A percentile compares a stretch with the other conserved stretches of the same genome.
These are phyloP conservation scores for Cerastis leucographa DNA, from an alignment of 2,888 invertebrate genomes.

Conservation along the genomic window DNA sequence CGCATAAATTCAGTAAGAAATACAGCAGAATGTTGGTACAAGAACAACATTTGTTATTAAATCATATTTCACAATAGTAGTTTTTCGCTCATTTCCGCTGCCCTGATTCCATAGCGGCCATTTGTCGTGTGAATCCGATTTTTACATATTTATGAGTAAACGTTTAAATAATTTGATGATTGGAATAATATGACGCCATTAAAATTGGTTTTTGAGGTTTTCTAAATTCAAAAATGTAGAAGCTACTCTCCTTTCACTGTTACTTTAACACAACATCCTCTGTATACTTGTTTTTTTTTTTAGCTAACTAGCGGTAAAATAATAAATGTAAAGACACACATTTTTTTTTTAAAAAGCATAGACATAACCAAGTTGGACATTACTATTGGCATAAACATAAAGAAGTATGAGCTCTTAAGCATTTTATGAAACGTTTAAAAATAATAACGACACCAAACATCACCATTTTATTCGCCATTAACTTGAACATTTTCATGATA, in stretches of 20 bases:
- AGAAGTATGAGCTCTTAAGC: constrained; percentile 3
- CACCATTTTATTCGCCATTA: constrained; percentile 52
- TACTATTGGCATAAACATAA: neutral
- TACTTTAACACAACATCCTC: neutral
- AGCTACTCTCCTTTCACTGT: no score
- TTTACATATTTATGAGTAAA: constrained; percentile 30
- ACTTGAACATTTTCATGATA: constrained; percentile 44
- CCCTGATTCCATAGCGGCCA: constrained; percentile 31
- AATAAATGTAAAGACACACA: neutral
- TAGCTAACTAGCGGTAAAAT: neutral
- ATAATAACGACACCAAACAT: constrained; percentile 41
- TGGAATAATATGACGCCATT: constrained; percentile 3
- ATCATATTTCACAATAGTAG: constrained; percentile 52
- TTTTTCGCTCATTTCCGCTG: constrained; percentile 30
- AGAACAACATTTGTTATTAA: constrained; percentile 45
- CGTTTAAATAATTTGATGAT: constrained; percentile 15
- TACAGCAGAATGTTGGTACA: constrained; percentile 18
- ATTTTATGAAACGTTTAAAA: constrained; percentile 29
- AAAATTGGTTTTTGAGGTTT: neutral
- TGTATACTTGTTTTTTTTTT: neutral
- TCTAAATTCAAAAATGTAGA: neutral
- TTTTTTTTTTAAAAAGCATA: neutral
- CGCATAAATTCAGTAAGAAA: constrained; percentile 15
- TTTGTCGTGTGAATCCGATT: constrained; percentile 27
- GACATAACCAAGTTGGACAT: neutral